Percentiles rank a stretch among this genome's conserved stretches.
phyloP scores from a whole-genome alignment of 2,888 invertebrate genomes.

The Neoaliturus tenellus region DNA sequence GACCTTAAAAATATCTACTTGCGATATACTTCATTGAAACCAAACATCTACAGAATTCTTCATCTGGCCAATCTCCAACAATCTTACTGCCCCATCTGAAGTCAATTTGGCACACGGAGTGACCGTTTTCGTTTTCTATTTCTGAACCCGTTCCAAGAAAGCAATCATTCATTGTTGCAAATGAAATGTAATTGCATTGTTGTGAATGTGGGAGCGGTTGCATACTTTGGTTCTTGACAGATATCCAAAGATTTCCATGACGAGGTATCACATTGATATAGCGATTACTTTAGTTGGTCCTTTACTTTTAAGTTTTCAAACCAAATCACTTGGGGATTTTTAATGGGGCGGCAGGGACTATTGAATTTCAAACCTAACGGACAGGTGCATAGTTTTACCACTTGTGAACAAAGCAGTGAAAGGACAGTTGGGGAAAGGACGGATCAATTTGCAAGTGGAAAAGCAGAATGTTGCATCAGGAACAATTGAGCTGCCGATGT shows the following conservation, averaged over 20 bases:
- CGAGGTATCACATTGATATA: neutral
- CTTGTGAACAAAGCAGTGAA: neutral
- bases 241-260: neutral
- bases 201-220: neutral
- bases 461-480: neutral
- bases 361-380: too few relatives aligned
- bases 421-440: neutral
- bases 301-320: too few relatives aligned
- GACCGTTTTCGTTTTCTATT: slow-evolving; percentile 23
- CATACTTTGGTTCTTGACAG: neutral
- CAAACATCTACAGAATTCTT: neutral
- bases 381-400: too few relatives aligned
- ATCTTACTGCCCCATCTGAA: neutral
- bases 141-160: slow-evolving; percentile 37
- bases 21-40: too few relatives aligned
- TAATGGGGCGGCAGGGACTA: too few relatives aligned
- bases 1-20: too few relatives aligned
- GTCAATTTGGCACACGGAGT: slow-evolving; percentile 1
- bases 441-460: neutral
- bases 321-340: too few relatives aligned
- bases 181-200: slow-evolving; percentile 2
- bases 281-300: too few relatives aligned
- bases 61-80: neutral
- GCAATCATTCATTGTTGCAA: slow-evolving; percentile 43
- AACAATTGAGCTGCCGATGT: neutral